Evolutionary conservation across 2,888 invertebrate genomes (phyloP).

Genomic region (Caenorhabditis sinica): DNA sequence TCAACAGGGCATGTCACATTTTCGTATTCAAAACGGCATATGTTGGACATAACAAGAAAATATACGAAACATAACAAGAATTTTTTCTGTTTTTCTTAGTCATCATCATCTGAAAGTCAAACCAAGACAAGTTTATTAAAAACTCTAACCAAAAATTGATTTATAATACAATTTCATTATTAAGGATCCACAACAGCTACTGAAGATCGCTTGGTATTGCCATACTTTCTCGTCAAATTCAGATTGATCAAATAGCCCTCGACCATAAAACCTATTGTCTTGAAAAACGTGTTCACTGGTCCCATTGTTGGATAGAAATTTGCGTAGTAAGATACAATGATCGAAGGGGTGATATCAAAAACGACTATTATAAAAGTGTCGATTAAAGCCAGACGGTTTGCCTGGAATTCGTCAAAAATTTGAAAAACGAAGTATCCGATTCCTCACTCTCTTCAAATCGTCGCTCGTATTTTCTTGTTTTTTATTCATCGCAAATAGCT

Average conservation of each 20-base stretch:
- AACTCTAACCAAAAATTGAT: too few species aligned
- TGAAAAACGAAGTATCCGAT: too few species aligned
- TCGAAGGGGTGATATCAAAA: background rate
- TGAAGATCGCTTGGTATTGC: background rate
- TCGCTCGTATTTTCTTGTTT: background rate
- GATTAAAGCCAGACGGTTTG: constrained; percentile 21
- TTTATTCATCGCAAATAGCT: background rate
- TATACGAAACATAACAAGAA: too few species aligned
- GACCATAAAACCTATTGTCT: constrained; percentile 2
- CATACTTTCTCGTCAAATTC: background rate
- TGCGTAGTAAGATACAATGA: background rate
- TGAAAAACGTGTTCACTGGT: constrained; percentile 6
- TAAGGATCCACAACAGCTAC: background rate
- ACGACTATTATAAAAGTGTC: constrained; percentile 27
- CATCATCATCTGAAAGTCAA: too few species aligned
- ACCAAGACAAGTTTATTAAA: too few species aligned
- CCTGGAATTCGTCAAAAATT: background rate
- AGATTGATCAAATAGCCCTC: background rate
- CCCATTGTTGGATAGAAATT: background rate
- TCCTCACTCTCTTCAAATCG: constrained; percentile 6
- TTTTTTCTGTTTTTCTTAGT: too few species aligned
- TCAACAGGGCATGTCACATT: too few species aligned
- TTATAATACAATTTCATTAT: too few species aligned
- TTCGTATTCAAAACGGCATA: too few species aligned
- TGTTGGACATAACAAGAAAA: too few species aligned